Conservation (phyloP, 2,797 vertebrate genomes). For the Enteromius argenteus region DNA sequence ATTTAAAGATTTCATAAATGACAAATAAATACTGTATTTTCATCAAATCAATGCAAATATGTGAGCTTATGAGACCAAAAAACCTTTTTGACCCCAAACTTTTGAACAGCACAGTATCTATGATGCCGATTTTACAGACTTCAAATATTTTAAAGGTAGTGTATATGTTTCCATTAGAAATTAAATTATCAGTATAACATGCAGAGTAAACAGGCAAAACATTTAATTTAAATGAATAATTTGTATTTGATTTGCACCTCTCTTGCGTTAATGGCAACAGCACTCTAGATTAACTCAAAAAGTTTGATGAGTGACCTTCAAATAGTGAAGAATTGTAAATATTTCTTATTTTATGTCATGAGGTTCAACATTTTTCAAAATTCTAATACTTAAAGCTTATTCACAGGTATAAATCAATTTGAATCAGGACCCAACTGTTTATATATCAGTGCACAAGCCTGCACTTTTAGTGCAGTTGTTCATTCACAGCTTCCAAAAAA, state of each 20-base stretch:
- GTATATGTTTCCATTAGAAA: not conserved
- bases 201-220: too few species aligned
- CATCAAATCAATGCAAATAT: not conserved
- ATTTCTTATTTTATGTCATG: not conserved
- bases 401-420: not conserved
- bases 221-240: not conserved
- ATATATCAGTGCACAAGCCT: not conserved
- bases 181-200: not conserved
- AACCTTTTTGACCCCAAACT: too few species aligned
- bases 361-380: not conserved
- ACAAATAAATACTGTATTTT: not conserved
- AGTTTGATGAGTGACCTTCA: not conserved
- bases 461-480: not conserved
- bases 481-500: conserved; percentile 9
- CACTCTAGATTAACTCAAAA: not conserved
- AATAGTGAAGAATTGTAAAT: not conserved
- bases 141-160: not conserved
- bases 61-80: not conserved
- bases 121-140: not conserved
- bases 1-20: not conserved
- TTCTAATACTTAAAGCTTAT: too few species aligned
- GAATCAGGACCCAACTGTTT: not conserved
- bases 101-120: not conserved
- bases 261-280: not conserved
- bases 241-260: not conserved